Evolutionary conservation across 2,888 invertebrate species (phyloP), one percentile per base, ranked within the genome.

Genomic region (Tipula lateralis): DNA sequence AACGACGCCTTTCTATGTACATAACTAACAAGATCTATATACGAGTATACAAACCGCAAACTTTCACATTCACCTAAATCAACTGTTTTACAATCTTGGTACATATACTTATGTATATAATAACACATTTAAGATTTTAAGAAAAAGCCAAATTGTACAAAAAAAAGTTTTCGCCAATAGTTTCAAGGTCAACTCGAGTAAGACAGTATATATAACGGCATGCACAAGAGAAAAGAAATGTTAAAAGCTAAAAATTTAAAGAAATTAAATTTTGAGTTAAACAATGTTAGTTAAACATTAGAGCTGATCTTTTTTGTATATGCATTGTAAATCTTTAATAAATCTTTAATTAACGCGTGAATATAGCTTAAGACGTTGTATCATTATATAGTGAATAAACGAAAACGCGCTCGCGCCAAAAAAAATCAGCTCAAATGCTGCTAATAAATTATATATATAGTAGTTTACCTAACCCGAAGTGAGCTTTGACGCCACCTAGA

Each of bases 401-500:
- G 1, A n/a, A 44, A 44, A 44, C n/a, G 4, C 4, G 32, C 32
- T 9, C 0, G 5, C 0, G 7, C 19, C 7, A 24, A 66, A 66
- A 66, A 66, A 24, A 66, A 66, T 66, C 66, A 66, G 24, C 66
- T 66, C 2, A 66, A 66, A 66, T 66, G 66, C n/a, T n/a, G n/a
- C 9, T 9, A 66, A 24, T 66, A 66, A 66, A 30, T 82, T 82
- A 86, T 16, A 50, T 86, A 88, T 85, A 86, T n/a, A 66, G n/a
- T 87, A 88, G 86, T 92, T 95, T 93, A 96, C 96, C 96, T 92
- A 96, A 92, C 91, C 96, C 96, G 89, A 96, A 94, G 91, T 96
- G 96, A 89, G 96, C 96, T 92, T 96, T 96, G 89, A 96, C 92
- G 87, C 96, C 96, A 89, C 97, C 97, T 88, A 97, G 94, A 91